Base-by-base conservation (phyloP, 1,140 invertebrate genomes). In the Drosophila ambigua region DNA sequence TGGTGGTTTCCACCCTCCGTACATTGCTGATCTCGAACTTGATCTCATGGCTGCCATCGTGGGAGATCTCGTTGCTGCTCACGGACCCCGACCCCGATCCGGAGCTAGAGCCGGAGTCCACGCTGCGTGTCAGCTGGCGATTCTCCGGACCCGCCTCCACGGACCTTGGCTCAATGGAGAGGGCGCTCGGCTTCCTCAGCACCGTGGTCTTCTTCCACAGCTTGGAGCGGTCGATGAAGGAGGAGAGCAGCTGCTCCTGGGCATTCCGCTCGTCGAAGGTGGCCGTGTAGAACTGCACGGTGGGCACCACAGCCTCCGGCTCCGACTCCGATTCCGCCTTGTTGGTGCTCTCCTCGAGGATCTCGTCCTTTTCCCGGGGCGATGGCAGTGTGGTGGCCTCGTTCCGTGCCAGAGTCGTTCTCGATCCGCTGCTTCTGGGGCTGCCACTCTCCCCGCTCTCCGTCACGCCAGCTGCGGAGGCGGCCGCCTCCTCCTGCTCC, bases 401-500 rank as follows among this genome's bases (percentile, higher is more conserved):
- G 7, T 49, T 60, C 2, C 24, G 64, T 4, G 35, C 45, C 5
- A 61, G 24, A 0, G 80, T 52, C 0, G 52, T 44, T 16, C 50
- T 31, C n/a, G 59, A 51, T 6, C 23, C 60, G 39, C 60, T 26
- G 52, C 45, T 80, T 28, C 53, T 69, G 1, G 50, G 5, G 41
- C 13, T 58, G 11, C 58, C 60, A 24, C 23, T 24, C 24, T 76
- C 57, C 0, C 44, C 45, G 5, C 74, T 53, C n/a, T 91, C 90
- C 4, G 82, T 85, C 1, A 88, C 87, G 5, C 23, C 63, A 1
- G 48, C 15, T 15, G 90, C 79, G 6, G 48, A 31, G 35, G 91
- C 90, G 6, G 91, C 80, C 43, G 83, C 84, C 60, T 91, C 92
- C 73, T 92, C 92, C 53, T 93, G 92, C 92, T 96, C 95, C 35